Conservation (phyloP, 2,113 vertebrate species). For the Hydropotes inermis region DNA sequence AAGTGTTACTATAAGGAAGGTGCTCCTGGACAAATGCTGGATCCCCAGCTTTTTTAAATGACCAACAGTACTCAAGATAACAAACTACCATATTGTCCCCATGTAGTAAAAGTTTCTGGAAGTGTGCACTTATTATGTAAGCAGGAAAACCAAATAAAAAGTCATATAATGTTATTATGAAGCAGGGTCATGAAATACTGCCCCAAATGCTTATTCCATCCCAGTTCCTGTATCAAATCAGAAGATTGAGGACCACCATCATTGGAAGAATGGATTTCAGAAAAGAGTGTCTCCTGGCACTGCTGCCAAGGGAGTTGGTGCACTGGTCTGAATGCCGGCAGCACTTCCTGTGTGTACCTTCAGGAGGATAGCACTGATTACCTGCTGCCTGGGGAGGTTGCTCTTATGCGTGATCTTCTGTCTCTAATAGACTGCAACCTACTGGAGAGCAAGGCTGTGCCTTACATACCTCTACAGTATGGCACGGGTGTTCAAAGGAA, state of each 20-base stretch:
- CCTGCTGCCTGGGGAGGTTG: neutral
- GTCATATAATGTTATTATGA: conserved; percentile 1
- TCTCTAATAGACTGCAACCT: neutral
- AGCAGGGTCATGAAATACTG: neutral
- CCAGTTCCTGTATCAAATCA: neutral
- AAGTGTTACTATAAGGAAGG: neutral
- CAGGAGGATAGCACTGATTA: neutral
- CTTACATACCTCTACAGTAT: neutral
- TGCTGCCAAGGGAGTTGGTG: neutral
- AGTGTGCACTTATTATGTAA: neutral
- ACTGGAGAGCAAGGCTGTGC: neutral
- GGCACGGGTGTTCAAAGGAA: neutral
- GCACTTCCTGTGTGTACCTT: neutral
- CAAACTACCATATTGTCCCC: neutral
- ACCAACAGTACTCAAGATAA: neutral
- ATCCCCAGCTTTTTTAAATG: neutral
- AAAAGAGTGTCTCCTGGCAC: neutral
- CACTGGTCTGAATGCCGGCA: neutral
- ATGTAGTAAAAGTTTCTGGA: neutral
- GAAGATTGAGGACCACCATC: neutral
- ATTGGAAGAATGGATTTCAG: neutral
- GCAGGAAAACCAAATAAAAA: conserved; percentile 10
- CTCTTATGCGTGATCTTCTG: neutral
- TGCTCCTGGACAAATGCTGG: neutral
- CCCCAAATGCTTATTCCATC: neutral